Base-by-base conservation (phyloP, 2,797 vertebrate species). In the Microchirus variegatus region DNA sequence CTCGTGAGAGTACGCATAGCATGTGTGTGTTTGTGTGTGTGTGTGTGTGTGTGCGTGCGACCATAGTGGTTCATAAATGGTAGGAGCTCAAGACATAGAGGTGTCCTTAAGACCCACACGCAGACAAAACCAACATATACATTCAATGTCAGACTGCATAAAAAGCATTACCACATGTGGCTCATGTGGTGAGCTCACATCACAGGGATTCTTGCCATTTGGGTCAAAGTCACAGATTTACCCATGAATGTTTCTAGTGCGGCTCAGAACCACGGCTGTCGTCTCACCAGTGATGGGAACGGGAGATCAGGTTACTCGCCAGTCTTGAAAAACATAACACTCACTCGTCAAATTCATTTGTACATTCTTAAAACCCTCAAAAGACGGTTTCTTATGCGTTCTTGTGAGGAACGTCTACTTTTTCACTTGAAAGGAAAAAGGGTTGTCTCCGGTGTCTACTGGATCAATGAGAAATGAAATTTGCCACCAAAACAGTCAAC, bases 41-140 rank as follows among this genome's bases (percentile, higher is more conserved):
- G n/a, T n/a, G n/a, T n/a, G n/a, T n/a, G n/a, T n/a, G n/a, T n/a
- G n/a, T n/a, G n/a, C 57, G 63, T 38, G n/a, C 31, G 26, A 55
- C 37, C 45, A 17, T 58, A 70, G 58, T 52, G 70, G 60, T 63
- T 86, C 78, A 73, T 83, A 67, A 75, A 91, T 81, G 88, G 69
- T 79, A 63, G 65, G 85, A 60, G 73, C 59, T 64, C 38, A 87
- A 82, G 87, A 93, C 90, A 86, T 45, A 58, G 68, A 78, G 77
- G 83, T 78, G 75, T 82, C 76, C 77, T 55, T 45, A 70, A 86
- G 81, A 82, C 74, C 88, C 87, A 79, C 84, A 68, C 70, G 15
- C 70, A 60, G 90, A 75, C 88, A 86, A 74, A 75, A 84, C 84
- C 77, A 87, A 88, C 92, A 83, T 88, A 92, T 91, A 91, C 73